These are phyloP conservation scores for Heteractis magnifica DNA, from an alignment of 92 coral and sea anemone genomes.

Conservation along the genomic window DNA sequence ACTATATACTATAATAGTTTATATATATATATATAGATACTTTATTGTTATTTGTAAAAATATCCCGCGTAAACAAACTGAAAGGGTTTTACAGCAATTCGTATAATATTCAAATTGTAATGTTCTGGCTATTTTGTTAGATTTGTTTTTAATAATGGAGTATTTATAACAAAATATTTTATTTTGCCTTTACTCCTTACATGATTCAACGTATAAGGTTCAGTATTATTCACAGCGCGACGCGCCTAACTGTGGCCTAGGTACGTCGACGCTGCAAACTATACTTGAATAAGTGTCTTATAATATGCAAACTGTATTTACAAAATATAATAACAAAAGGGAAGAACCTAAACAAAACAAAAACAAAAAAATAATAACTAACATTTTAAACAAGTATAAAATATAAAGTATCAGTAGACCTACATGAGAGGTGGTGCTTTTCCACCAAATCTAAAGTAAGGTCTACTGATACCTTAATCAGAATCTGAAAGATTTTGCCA, in stretches of 20 bases:
- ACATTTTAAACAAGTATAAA: not conserved
- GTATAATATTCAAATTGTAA: too few species aligned
- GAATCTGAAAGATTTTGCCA: slow-evolving; percentile 10
- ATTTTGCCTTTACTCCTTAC: not conserved
- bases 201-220: not conserved
- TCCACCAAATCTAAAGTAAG: slow-evolving; percentile 1
- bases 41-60: too few species aligned
- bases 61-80: too few species aligned
- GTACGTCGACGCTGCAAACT: too few species aligned
- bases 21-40: too few species aligned
- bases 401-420: slow-evolving; percentile 6
- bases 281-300: too few species aligned
- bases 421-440: not conserved
- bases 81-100: too few species aligned
- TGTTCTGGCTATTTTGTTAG: not conserved
- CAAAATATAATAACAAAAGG: not conserved
- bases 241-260: too few species aligned
- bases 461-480: slow-evolving; percentile 8
- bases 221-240: not conserved
- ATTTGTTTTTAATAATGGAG: not conserved
- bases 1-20: too few species aligned
- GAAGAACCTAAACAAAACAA: not conserved
- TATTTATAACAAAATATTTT: not conserved
- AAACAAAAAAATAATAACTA: too few species aligned
- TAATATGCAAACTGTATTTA: too few species aligned